Base-by-base conservation (phyloP, 2,113 vertebrate species). In the Felis chaus region DNA sequence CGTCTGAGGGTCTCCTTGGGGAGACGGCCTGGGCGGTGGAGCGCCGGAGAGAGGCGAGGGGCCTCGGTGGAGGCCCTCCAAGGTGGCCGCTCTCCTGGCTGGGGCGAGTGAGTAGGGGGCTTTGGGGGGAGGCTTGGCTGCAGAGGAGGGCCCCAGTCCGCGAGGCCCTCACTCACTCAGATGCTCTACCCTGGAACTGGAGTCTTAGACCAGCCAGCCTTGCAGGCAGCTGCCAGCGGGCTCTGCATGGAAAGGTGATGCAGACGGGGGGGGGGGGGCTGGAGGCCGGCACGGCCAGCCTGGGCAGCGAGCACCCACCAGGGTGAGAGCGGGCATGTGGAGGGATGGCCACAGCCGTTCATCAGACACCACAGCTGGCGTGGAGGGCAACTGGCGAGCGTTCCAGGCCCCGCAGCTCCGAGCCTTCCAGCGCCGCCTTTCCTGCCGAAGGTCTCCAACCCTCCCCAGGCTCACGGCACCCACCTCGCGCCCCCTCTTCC, bases 341-440 rank as follows among this genome's bases (percentile, higher is more conserved):
- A 69, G 57, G 57, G 8, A 1, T 0, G 3, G 57, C 7, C 11
- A 61, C 10, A 50, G 82, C 33, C 14, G 4, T 25, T 25, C 31
- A 33, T 61, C 27, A 2, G 61, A 53, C 53, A 41, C 14, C 19
- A 9, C 4, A 0, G 25, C 12, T 1, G 25, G 9, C 2, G 7
- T 2, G 4, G 27, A 45, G n/a, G 11, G 31, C 31, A 39, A 33
- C 18, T 33, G 25, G 73, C 50, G 11, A 48, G 66, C 45, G 41
- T 16, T 10, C 36, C 29, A 16, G 69, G 14, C n/a, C 10, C 0
- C 0, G 13, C 25, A 23, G 19, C 31, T 31, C 45, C 6, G 3
- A 39, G 18, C 2, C 55, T 2, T 14, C 36, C 33, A 6, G 31
- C 0, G 5, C 29, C 3, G 4, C n/a, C 3, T 5, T 29, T 68